phyloP scores from a whole-genome alignment of 2,113 vertebrate genomes.

The Hassar affinis region DNA sequence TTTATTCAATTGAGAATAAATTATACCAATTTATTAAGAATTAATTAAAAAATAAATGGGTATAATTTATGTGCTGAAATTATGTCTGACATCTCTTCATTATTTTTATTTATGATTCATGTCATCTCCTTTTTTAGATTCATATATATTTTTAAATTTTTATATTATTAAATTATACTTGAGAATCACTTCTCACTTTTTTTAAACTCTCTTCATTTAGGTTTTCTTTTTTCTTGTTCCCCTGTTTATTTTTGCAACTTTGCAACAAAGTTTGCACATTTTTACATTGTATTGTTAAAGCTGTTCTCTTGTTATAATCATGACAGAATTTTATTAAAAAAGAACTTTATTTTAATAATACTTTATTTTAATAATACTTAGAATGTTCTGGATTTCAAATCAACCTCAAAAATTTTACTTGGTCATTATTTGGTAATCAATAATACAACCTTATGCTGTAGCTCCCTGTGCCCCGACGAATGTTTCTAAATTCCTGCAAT shows the following conservation, averaged over 20 bases:
- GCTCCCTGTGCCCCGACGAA: conserved; percentile 70
- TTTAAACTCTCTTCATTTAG: not conserved
- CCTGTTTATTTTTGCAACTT: not conserved
- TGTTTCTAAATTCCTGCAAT: conserved; percentile 60
- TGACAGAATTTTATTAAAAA: not conserved
- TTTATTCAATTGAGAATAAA: not conserved
- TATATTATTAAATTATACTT: not conserved
- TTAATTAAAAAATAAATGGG: not conserved
- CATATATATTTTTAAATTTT: too few relatives aligned
- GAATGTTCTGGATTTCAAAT: not conserved
- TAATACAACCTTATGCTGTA: conserved; percentile 44
- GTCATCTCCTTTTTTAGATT: too few relatives aligned
- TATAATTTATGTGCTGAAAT: not conserved
- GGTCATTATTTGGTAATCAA: not conserved
- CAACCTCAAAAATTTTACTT: not conserved
- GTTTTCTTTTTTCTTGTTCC: too few relatives aligned
- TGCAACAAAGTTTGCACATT: too few relatives aligned
- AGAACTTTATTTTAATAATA: not conserved
- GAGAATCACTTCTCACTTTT: not conserved
- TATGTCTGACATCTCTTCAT: not conserved
- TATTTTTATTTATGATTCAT: not conserved
- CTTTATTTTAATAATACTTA: not conserved
- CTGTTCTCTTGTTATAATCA: not conserved
- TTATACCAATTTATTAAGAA: not conserved
- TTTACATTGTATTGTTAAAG: not conserved